These are phyloP conservation scores for Orthosia incerta DNA, from an alignment of 2,888 invertebrate species.

Conservation along the genomic window DNA sequence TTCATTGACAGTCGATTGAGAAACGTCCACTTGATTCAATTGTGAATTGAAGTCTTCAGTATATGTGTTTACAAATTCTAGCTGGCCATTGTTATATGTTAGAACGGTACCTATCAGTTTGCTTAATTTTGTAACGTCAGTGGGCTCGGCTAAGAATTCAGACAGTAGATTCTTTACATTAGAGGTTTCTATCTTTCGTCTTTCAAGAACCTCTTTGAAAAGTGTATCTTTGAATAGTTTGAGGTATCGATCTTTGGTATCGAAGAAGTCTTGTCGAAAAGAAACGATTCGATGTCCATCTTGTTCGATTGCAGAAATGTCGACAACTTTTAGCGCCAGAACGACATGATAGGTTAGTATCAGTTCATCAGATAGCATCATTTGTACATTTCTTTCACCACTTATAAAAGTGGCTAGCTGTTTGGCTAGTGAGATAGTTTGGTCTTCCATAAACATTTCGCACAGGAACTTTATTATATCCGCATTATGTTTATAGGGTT, in stretches of 20 bases:
- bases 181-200: not conserved
- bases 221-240: conserved; percentile 38
- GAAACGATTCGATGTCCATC: conserved; percentile 18
- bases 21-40: conserved; percentile 23
- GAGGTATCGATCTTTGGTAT: conserved; percentile 24
- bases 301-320: conserved; percentile 22
- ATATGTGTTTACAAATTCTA: conserved; percentile 20
- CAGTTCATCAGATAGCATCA: conserved; percentile 29
- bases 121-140: conserved; percentile 25
- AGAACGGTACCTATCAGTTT: conserved; percentile 43
- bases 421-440: conserved; percentile 32
- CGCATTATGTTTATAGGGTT: not conserved
- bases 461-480: conserved; percentile 27
- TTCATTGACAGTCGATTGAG: conserved; percentile 17
- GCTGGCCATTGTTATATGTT: conserved; percentile 19
- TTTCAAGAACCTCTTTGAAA: conserved; percentile 7
- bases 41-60: conserved; percentile 7
- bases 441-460: conserved; percentile 25
- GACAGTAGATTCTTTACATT: not conserved
- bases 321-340: conserved; percentile 39
- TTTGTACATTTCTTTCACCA: conserved; percentile 4
- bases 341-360: conserved; percentile 47
- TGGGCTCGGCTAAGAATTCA: conserved; percentile 3
- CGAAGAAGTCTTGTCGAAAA: conserved; percentile 44
- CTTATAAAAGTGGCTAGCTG: not conserved